Conservation (phyloP, 2,888 invertebrate species). For the Magallana nippona region DNA sequence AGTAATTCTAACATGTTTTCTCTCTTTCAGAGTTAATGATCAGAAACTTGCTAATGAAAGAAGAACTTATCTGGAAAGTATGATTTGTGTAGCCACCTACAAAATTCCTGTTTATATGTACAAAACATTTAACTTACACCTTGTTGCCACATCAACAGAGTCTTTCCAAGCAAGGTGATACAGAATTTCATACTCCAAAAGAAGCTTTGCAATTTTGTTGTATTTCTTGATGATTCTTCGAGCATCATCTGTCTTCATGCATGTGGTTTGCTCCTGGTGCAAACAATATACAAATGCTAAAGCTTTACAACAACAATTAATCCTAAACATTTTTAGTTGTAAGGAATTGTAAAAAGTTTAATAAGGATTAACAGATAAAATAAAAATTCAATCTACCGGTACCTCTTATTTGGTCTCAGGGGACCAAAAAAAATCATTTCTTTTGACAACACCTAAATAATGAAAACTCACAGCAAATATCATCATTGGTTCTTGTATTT, state of each 20-base stretch:
- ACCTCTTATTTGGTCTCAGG: too few species aligned
- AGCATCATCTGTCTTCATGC: slow-evolving; percentile 70
- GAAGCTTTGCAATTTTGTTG: slow-evolving; percentile 89
- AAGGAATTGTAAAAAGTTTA: not conserved
- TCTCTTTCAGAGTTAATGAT: too few species aligned
- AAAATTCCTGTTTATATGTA: not conserved
- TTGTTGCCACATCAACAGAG: slow-evolving; percentile 86
- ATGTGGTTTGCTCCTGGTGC: slow-evolving; percentile 63
- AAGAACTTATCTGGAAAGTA: not conserved
- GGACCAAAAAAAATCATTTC: not conserved
- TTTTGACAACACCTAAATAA: not conserved
- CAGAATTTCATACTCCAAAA: slow-evolving; percentile 90
- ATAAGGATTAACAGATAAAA: not conserved
- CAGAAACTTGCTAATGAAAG: too few species aligned
- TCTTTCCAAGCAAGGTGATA: slow-evolving; percentile 91
- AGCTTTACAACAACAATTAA: not conserved
- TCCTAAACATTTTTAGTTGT: too few species aligned
- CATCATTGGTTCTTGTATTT: slow-evolving; percentile 88
- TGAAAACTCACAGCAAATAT: slow-evolving; percentile 78
- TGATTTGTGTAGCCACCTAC: not conserved
- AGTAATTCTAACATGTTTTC: too few species aligned
- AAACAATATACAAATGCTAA: not conserved
- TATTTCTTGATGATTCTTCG: slow-evolving; percentile 82
- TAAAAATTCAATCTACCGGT: too few species aligned
- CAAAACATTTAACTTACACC: slow-evolving; percentile 55